Evolutionary conservation across 2,113 vertebrate species (phyloP).

Genomic region (Cariama cristata): DNA sequence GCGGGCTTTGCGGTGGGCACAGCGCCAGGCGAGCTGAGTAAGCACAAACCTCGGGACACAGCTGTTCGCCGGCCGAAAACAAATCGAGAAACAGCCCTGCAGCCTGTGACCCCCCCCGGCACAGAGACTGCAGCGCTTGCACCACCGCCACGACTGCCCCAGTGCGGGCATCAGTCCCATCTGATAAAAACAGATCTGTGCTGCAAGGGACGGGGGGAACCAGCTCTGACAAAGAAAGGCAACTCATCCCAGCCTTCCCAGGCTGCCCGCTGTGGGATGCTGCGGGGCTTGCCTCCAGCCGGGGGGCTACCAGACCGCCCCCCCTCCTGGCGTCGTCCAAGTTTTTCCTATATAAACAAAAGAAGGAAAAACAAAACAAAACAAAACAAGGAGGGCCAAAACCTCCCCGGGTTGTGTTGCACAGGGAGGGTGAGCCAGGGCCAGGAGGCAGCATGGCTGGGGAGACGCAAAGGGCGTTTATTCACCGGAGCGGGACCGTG

Average conservation of each 20-base stretch:
- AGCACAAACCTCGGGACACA: slow-evolving; percentile 30
- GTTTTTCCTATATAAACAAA: not conserved
- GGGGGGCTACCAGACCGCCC: not conserved
- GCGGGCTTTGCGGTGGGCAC: not conserved
- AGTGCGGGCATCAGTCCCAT: not conserved
- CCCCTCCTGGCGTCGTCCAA: rapidly evolving
- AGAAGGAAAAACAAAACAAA: not conserved
- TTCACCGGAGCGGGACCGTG: rapidly evolving
- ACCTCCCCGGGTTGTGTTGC: not conserved
- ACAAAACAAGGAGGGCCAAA: not conserved
- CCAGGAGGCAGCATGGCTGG: rapidly evolving
- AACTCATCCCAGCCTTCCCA: not conserved
- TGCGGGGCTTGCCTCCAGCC: not conserved
- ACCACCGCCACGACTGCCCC: not conserved
- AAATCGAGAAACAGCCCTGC: not conserved
- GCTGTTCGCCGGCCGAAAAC: slow-evolving; percentile 1
- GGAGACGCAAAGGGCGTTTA: not conserved
- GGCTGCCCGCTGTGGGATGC: not conserved
- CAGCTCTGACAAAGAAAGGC: not conserved
- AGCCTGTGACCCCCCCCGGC: not conserved
- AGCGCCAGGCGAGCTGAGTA: slow-evolving; percentile 8
- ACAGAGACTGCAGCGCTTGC: not conserved
- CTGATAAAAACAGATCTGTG: not conserved
- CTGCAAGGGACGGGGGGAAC: not conserved
- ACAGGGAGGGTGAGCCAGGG: not conserved